phyloP scores from a whole-genome alignment of 2,113 vertebrate species.

The Cygnus buccinator region DNA sequence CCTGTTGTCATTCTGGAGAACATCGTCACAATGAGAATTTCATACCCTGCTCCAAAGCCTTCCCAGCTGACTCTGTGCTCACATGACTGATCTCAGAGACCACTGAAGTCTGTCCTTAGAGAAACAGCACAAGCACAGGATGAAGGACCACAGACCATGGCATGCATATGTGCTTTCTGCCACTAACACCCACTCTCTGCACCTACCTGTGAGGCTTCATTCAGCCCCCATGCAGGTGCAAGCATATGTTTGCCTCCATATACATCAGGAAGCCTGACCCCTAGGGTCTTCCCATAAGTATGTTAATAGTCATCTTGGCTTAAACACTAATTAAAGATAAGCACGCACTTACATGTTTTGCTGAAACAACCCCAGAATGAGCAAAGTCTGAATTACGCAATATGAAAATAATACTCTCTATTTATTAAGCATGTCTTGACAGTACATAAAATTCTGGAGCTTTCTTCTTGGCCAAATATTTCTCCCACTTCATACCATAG shows the following conservation, averaged over 20 bases:
- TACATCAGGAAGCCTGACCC: neutral
- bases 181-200: neutral
- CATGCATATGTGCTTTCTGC: neutral
- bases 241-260: neutral
- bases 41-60: neutral
- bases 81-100: accelerated
- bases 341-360: neutral
- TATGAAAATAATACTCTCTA: constrained; percentile 40
- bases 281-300: neutral
- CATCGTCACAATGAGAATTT: neutral
- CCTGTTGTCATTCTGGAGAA: neutral
- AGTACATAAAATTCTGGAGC: constrained; percentile 32
- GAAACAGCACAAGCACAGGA: neutral
- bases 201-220: neutral
- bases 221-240: neutral
- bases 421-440: constrained; percentile 55
- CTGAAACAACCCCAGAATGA: constrained; percentile 21
- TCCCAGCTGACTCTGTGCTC: neutral
- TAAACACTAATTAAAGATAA: neutral
- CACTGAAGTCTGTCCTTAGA: neutral
- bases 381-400: constrained; percentile 33
- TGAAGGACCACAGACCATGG: neutral
- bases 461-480: constrained; percentile 45
- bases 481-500: constrained; percentile 56
- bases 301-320: neutral